phyloP scores from a whole-genome alignment of 2,797 vertebrate genomes.

The Neomorphus geoffroyi region DNA sequence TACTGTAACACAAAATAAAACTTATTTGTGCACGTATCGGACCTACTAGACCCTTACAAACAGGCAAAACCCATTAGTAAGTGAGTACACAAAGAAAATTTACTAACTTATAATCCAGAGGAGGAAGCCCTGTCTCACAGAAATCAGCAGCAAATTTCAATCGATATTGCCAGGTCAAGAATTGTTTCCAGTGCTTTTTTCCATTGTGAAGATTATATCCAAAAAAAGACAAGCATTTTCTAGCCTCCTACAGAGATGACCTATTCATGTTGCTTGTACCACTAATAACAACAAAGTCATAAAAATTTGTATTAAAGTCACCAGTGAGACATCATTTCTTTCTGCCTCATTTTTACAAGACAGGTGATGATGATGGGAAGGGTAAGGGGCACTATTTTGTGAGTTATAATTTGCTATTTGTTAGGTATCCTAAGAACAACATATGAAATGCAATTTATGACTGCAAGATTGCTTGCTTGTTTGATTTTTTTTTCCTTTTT shows the following conservation, averaged over 20 bases:
- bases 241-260: not conserved
- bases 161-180: not conserved
- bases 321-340: not conserved
- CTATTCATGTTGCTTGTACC: not conserved
- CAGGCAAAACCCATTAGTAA: not conserved
- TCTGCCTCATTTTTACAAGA: not conserved
- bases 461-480: not conserved
- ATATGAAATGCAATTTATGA: not conserved
- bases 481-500: not conserved
- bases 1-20: not conserved
- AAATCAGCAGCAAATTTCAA: not conserved
- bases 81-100: not conserved
- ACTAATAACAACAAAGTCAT: accelerated
- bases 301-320: not conserved
- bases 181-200: not conserved
- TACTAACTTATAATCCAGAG: not conserved
- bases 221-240: not conserved
- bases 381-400: not conserved
- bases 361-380: not conserved
- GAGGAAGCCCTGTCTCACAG: not conserved
- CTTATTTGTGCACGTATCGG: not conserved
- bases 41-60: not conserved
- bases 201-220: not conserved
- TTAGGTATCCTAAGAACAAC: not conserved
- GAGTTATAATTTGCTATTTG: not conserved